Percentiles rank a stretch among this genome's conserved stretches.
phyloP scores from a whole-genome alignment of 2,797 vertebrate genomes.

The Gila robusta region DNA sequence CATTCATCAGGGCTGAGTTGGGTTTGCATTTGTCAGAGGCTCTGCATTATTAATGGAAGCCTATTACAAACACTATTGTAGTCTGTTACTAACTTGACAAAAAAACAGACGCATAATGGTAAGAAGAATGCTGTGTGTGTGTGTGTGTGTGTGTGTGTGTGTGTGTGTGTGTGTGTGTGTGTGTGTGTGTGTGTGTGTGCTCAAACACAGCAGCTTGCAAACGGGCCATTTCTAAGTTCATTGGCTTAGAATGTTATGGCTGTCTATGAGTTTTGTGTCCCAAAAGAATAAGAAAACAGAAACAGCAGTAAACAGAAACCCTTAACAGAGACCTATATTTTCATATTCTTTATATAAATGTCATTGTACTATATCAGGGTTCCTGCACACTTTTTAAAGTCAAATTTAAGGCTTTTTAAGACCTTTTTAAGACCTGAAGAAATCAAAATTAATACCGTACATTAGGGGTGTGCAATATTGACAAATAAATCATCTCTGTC shows the following conservation, averaged over 20 bases:
- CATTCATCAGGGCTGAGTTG: background rate
- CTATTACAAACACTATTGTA: constrained; percentile 55
- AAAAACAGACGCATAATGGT: background rate
- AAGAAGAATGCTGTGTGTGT: background rate
- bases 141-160: background rate
- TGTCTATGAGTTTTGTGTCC: background rate
- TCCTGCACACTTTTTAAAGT: no score
- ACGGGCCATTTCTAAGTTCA: constrained; percentile 49
- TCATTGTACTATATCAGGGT: background rate
- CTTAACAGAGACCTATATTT: constrained; percentile 4
- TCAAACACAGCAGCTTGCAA: constrained; percentile 38
- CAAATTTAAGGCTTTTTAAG: no score
- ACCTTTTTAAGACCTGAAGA: no score
- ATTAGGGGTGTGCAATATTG: no score
- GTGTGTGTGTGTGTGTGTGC: background rate
- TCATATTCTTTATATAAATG: background rate
- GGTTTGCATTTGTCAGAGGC: background rate
- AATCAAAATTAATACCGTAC: no score
- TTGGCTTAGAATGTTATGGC: background rate
- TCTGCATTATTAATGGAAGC: constrained; percentile 66
- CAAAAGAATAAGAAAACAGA: constrained; percentile 7
- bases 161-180: background rate
- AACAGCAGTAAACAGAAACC: background rate
- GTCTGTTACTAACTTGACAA: constrained; percentile 10
- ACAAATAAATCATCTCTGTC: no score